A percentile compares a stretch with the other conserved stretches of the same genome.
Conservation (phyloP, 1,140 invertebrate genomes). For the Muscidifurax raptorellus region DNA sequence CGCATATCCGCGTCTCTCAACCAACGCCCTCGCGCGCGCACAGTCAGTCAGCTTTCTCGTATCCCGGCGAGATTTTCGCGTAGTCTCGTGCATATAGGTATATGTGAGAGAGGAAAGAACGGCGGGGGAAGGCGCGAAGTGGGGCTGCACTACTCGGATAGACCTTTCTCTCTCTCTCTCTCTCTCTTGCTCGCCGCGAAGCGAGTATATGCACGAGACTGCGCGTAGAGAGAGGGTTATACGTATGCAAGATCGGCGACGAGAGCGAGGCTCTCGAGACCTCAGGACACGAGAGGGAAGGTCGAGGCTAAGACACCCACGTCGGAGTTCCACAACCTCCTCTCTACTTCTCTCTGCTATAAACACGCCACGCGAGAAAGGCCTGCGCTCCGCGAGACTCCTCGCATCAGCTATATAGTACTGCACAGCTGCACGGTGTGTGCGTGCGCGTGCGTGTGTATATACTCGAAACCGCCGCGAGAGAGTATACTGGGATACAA, state of each 20-base stretch:
- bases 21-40: not conserved
- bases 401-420: not conserved
- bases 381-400: not conserved
- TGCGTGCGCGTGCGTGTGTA: not conserved
- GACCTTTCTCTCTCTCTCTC: not conserved
- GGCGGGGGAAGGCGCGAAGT: not conserved
- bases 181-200: not conserved
- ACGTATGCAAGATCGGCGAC: conserved; percentile 18
- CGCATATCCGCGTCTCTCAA: too few relatives aligned
- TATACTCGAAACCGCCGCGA: not conserved
- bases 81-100: not conserved
- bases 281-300: conserved; percentile 59
- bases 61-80: not conserved
- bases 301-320: conserved; percentile 64
- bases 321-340: conserved; percentile 48
- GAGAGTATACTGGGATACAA: not conserved
- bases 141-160: not conserved
- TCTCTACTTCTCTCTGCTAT: not conserved
- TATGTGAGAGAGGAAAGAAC: not conserved
- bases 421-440: not conserved
- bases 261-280: conserved; percentile 47
- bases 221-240: conserved; percentile 10
- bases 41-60: not conserved
- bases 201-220: not conserved
- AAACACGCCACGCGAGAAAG: conserved; percentile 15